Base-by-base conservation (phyloP, 2,797 vertebrate species). In the Poliocrania exsul region DNA sequence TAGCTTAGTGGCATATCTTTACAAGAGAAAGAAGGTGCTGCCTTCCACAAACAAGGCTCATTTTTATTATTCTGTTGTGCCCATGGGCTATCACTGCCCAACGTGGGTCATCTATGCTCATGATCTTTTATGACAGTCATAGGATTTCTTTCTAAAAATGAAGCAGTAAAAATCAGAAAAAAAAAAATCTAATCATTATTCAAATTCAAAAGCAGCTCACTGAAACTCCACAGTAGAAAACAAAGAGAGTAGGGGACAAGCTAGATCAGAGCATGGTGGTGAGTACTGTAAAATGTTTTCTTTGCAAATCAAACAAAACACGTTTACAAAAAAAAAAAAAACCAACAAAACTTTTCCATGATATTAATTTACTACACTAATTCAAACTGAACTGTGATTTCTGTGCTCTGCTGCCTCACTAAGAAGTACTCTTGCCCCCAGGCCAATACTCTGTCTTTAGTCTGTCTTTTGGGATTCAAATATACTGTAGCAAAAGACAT, bases 131-230 rank as follows among this genome's bases (percentile, higher is more conserved):
- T 79, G 81, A 73, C 38, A 91, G 42, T 46, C 56, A 73, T 28
- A 88, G 51, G 44, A 91, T 93, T 96, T 96, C 62, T 78, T 95
- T 96, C 80, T 81, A n/a, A 91, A 81, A 90, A 66, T 17, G 16
- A 64, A 71, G 35, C 9, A 89, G 35, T 71, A 94, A 95, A 49
- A 56, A 79, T 87, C 67, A 40, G 15, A 93, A 94, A 42, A 40
- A 38, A 38, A 38, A 40, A 92, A 62, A 86, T 28, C 16, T 71
- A 88, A 47, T 90, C 6, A 31, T 51, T 28, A 81, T 71, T 88
- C 37, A 58, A 77, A 78, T 82, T 88, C 71, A 81, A 77, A 79
- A 73, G 73, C 51, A 91, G 81, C 53, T 47, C 54, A 38, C 29
- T n/a, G 42, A 88, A 95, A 81, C 20, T 7, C 47, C 57, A 35